These are phyloP conservation scores for Acrobeloides nanus DNA, from an alignment of 2,888 invertebrate species.

Conservation along the genomic window DNA sequence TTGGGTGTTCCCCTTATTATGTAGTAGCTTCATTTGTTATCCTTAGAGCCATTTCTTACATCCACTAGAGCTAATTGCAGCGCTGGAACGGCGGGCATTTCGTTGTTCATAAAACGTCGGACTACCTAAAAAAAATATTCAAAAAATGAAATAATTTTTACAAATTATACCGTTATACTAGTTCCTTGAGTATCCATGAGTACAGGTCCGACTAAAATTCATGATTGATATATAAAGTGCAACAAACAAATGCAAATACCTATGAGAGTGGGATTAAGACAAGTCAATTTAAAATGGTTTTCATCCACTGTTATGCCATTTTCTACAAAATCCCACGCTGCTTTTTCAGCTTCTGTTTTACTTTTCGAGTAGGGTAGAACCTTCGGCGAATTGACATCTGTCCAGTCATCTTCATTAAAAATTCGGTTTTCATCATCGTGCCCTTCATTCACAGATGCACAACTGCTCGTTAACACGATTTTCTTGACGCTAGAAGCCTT, in stretches of 20 bases:
- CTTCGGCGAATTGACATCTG: conserved; percentile 29
- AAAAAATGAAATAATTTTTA: no score
- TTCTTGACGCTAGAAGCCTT: conserved; percentile 56
- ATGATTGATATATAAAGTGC: neutral
- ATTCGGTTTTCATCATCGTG: conserved; percentile 33
- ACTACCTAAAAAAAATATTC: neutral
- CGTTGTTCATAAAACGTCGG: conserved; percentile 33
- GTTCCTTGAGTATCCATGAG: neutral
- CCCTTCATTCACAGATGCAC: conserved; percentile 56
- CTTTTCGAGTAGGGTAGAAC: conserved; percentile 49
- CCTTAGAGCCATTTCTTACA: no score
- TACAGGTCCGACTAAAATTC: neutral
- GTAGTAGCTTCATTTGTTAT: no score
- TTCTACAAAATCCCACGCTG: conserved; percentile 61
- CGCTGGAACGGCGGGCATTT: conserved; percentile 53
- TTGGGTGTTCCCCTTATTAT: no score
- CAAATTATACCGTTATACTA: no score
- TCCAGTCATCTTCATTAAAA: conserved; percentile 46
- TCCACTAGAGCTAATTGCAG: conserved; percentile 58
- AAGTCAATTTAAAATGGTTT: conserved; percentile 57
- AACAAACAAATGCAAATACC: conserved; percentile 56
- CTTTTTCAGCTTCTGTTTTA: conserved; percentile 59
- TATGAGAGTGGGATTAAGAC: conserved; percentile 59
- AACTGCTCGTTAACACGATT: conserved; percentile 59
- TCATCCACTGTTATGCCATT: conserved; percentile 34